Evolutionary conservation across 2,113 vertebrate species (phyloP).

Genomic region (Mormoops blainvillei): DNA sequence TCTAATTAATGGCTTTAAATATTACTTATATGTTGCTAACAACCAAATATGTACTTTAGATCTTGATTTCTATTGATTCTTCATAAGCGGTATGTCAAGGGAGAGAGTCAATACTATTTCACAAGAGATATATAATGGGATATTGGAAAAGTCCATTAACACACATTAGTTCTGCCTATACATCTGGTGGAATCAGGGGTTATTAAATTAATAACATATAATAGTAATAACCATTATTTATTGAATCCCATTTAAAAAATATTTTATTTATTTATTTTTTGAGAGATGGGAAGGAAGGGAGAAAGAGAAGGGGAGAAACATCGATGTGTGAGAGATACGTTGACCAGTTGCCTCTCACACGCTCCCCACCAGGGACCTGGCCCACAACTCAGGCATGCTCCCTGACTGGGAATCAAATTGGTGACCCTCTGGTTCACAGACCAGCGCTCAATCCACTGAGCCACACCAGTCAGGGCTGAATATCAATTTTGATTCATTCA

Average conservation of each 20-base stretch:
- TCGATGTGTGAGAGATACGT: too few species aligned
- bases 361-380: too few species aligned
- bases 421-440: too few species aligned
- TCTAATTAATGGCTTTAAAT: background rate
- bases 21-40: background rate
- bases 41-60: background rate
- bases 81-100: background rate
- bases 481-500: background rate
- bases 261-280: too few species aligned
- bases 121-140: background rate
- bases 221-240: background rate
- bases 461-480: too few species aligned
- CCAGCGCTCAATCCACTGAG: too few species aligned
- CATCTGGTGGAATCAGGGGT: background rate
- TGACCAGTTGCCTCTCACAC: too few species aligned
- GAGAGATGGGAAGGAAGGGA: too few species aligned
- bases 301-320: too few species aligned
- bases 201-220: background rate
- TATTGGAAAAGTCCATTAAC: background rate
- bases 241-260: too few species aligned
- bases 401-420: too few species aligned
- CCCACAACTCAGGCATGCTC: too few species aligned
- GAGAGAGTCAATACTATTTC: background rate
- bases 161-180: background rate
- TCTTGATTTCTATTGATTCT: background rate